These are phyloP conservation scores for Brevimyrus niger DNA, from an alignment of 2,113 vertebrate genomes.

Conservation along the genomic window DNA sequence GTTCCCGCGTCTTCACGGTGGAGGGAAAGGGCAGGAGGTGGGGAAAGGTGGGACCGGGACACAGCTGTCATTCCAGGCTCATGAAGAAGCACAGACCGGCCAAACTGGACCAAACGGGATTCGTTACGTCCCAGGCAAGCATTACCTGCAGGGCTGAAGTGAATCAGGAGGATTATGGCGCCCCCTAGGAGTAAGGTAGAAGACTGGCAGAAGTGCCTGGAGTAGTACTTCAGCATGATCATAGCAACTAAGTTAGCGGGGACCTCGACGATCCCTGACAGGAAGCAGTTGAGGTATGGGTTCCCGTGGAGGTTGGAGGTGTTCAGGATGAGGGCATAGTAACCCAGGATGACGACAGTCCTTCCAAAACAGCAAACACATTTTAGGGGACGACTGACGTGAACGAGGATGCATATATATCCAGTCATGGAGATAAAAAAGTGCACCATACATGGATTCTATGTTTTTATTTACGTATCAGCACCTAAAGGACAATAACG, in stretches of 20 bases:
- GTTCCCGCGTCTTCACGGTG: conserved; percentile 54
- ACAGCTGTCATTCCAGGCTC: not conserved
- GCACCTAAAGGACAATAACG: not conserved
- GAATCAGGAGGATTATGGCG: conserved; percentile 71
- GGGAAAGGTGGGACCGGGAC: too few relatives aligned
- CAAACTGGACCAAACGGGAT: not conserved
- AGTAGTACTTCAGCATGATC: conserved; percentile 61
- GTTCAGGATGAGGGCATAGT: conserved; percentile 77
- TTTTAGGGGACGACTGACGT: not conserved
- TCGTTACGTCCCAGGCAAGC: not conserved
- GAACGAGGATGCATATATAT: not conserved
- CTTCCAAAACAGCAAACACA: conserved; percentile 48
- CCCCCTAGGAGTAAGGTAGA: conserved; percentile 73
- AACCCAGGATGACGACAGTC: conserved; percentile 73
- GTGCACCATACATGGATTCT: not conserved
- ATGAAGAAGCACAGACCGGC: not conserved
- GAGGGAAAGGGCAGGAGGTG: not conserved
- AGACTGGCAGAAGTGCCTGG: conserved; percentile 71
- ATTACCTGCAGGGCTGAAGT: conserved; percentile 73
- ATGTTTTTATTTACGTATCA: not conserved
- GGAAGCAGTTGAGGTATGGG: conserved; percentile 74
- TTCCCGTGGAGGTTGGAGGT: conserved; percentile 78
- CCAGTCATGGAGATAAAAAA: not conserved
- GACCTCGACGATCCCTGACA: conserved; percentile 68
- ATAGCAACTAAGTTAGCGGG: conserved; percentile 73